Evolutionary conservation across 2,797 vertebrate species (phyloP).

Genomic region (Orestias chungarensis): DNA sequence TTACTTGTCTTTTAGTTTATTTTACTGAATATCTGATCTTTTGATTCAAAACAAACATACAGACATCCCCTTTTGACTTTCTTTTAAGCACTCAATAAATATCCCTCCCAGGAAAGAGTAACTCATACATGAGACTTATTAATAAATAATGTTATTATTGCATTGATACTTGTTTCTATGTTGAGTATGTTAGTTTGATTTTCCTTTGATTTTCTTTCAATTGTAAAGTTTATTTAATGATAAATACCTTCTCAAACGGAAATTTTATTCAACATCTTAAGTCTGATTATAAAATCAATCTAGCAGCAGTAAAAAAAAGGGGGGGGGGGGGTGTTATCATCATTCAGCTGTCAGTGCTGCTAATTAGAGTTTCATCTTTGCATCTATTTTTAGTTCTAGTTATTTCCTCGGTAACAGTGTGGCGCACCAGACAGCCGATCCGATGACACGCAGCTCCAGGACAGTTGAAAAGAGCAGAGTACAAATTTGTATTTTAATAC

Average conservation of each 20-base stretch:
- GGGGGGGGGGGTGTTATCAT: constrained; percentile 19
- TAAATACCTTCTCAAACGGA: not conserved
- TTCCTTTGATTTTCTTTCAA: constrained; percentile 1
- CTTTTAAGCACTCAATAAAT: not conserved
- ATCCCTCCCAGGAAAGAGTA: not conserved
- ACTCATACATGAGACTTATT: not conserved
- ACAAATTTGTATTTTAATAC: not conserved
- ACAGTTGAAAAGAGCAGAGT: constrained; percentile 11
- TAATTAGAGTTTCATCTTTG: constrained; percentile 56
- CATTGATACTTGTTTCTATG: not conserved
- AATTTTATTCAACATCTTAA: constrained; percentile 13
- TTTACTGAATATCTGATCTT: not conserved
- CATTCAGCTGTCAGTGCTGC: constrained; percentile 57
- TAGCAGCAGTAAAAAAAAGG: constrained; percentile 31
- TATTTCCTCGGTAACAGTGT: constrained; percentile 37
- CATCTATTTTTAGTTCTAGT: constrained; percentile 55
- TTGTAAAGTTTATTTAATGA: not conserved
- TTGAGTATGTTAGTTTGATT: no score
- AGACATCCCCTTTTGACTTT: not conserved
- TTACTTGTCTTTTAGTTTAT: not conserved
- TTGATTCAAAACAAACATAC: not conserved
- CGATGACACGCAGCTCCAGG: constrained; percentile 5
- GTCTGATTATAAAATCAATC: constrained; percentile 24
- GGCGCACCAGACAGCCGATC: constrained; percentile 47
- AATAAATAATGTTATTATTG: not conserved